Evolutionary conservation across 2,113 vertebrate species (phyloP).

Genomic region (Zapornia atra): DNA sequence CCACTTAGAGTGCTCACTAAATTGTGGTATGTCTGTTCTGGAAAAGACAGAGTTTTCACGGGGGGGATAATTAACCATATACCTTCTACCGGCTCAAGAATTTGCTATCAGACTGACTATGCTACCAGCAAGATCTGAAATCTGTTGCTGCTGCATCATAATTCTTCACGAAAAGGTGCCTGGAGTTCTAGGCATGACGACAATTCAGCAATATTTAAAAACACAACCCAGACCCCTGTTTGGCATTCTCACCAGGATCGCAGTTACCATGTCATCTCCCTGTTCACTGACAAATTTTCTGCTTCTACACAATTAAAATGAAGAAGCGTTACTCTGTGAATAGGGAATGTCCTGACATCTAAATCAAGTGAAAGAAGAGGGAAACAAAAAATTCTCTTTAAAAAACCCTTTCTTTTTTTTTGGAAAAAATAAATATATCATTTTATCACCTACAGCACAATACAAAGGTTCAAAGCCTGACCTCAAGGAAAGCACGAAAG

Average conservation of each 20-base stretch:
- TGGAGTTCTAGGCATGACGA: not conserved
- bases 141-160: not conserved
- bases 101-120: not conserved
- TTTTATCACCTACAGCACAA: conserved; percentile 18
- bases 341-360: not conserved
- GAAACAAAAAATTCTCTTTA: not conserved
- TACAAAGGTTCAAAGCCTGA: conserved; percentile 27
- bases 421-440: not conserved
- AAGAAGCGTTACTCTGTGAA: not conserved
- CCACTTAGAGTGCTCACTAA: conserved; percentile 24
- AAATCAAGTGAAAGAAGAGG: not conserved
- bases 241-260: not conserved
- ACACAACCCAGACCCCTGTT: not conserved
- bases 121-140: not conserved
- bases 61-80: not conserved
- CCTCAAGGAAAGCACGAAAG: conserved; percentile 12
- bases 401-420: not conserved
- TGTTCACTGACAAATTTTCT: not conserved
- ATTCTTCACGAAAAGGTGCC: not conserved
- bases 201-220: not conserved
- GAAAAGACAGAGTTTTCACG: not conserved
- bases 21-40: conserved; percentile 28
- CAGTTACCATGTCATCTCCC: not conserved
- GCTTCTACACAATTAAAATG: not conserved
- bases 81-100: conserved; percentile 4